Base-by-base conservation (phyloP, 1,140 invertebrate species). In the Halictus rubicundus region DNA sequence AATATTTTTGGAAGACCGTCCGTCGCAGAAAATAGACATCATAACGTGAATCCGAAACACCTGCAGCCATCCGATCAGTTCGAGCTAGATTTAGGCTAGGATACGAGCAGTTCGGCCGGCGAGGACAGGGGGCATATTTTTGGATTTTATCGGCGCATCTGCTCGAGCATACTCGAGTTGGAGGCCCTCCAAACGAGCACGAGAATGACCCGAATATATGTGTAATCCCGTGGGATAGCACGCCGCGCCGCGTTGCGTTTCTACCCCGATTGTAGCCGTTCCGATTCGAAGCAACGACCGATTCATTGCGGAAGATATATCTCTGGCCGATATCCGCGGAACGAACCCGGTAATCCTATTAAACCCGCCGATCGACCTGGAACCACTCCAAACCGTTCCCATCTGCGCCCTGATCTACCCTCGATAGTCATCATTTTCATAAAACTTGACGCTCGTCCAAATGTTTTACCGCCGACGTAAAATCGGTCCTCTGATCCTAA, bases 161-260 rank as follows among this genome's bases (percentile, higher is more conserved):
- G 39, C 27, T 21, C 63, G 52, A 59, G 69, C 72, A 76, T 71
- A 73, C 32, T 32, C 63, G 49, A 23, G 21, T 86, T 86, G 84
- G 84, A 86, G 25, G 21, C 49, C 42, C 16, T 86, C 84, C 84
- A 86, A 82, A 52, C 59, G 66, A 32, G 27, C 63, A 59, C 59
- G 68, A 37, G 52, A 65, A 49, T 37, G 83, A 82, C 83, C 83
- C 72, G 78, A 64, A 85, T 65, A 46, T 57, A 21, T 25, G 10
- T 19, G 21, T 54, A 54, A 21, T 54, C 49, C 21, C 49, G 21
- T 5, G 8, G 5, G 54, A 10, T 7, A 23, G 23, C 23, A 23
- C 0, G n/a, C 57, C 8, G 57, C n/a, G n/a, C 3, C n/a, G 9
- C 57, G 57, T 59, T 25, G 6, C 57, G 8, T 25, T 25, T 59